Conservation (phyloP, 30 jellyfish, hydroid and myxozoan genomes). For the Aurelia aurita complex sp. Pacific region DNA sequence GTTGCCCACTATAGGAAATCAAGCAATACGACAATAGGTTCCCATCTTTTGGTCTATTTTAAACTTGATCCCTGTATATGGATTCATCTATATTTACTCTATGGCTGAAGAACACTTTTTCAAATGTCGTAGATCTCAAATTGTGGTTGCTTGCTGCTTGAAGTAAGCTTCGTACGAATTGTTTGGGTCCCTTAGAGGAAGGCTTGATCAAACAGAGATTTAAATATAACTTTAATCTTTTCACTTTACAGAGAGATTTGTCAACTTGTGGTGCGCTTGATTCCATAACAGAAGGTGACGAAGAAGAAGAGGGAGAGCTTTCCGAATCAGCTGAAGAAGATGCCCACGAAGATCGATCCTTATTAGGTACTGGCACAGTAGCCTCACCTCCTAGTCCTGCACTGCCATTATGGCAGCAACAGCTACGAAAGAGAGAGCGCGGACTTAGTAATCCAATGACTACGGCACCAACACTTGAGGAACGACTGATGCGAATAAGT, state of each 20-base stretch:
- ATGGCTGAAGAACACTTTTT: no score
- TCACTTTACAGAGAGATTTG: constrained; percentile 53
- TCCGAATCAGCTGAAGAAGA: constrained; percentile 69
- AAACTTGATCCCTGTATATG: no score
- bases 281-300: constrained; percentile 83
- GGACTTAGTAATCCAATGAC: constrained; percentile 30
- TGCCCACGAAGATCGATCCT: constrained; percentile 25
- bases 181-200: no score
- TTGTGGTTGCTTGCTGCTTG: no score
- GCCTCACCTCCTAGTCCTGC: constrained; percentile 59
- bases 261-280: constrained; percentile 73
- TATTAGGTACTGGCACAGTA: constrained; percentile 6
- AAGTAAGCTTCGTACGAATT: no score
- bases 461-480: constrained; percentile 57
- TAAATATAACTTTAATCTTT: no score
- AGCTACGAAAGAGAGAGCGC: constrained; percentile 57
- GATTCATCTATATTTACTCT: no score
- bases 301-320: constrained; percentile 58
- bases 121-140: no score
- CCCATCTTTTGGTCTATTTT: no score
- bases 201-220: no score
- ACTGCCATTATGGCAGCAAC: constrained; percentile 83
- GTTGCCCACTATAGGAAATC: no score
- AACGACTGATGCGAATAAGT: constrained; percentile 49
- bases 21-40: no score